These are phyloP conservation scores for Salminus brasiliensis DNA, from an alignment of 2,113 vertebrate genomes.

Conservation along the genomic window DNA sequence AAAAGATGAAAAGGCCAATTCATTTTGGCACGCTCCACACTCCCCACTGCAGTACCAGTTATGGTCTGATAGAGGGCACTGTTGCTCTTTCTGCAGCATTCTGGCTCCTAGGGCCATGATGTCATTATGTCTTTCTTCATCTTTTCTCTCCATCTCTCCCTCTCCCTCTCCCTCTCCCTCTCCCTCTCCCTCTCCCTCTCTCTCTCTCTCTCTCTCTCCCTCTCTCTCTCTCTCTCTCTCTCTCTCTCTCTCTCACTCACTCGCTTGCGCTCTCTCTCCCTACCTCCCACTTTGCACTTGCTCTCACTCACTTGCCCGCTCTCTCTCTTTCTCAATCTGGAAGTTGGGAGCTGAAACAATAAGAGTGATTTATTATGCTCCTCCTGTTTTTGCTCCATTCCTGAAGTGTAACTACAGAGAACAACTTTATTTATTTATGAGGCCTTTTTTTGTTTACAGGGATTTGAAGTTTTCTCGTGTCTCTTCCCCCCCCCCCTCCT, in stretches of 20 bases:
- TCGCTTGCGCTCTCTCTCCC: neutral
- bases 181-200: neutral
- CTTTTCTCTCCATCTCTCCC: neutral
- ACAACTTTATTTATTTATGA: constrained; percentile 19
- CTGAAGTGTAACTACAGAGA: constrained; percentile 1
- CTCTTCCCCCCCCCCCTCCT: neutral
- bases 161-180: neutral
- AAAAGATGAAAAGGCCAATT: constrained; percentile 13
- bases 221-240: neutral
- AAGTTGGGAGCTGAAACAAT: constrained; percentile 27
- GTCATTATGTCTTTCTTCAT: constrained; percentile 39
- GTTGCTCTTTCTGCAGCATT: constrained; percentile 42
- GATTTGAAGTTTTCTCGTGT: constrained; percentile 6
- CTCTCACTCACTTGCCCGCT: neutral
- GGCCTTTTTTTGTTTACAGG: constrained; percentile 33
- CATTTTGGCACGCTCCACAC: constrained; percentile 2
- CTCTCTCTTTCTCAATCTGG: neutral
- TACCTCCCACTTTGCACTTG: neutral
- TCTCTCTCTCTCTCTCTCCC: neutral
- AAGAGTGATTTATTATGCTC: constrained; percentile 15
- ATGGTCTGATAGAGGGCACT: constrained; percentile 55
- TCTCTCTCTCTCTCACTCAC: neutral
- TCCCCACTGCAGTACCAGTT: constrained; percentile 40
- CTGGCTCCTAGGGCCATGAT: constrained; percentile 6
- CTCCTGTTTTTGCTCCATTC: constrained; percentile 20